Conservation (phyloP, 2,888 invertebrate species). For the Lasioglossum marginatum region DNA sequence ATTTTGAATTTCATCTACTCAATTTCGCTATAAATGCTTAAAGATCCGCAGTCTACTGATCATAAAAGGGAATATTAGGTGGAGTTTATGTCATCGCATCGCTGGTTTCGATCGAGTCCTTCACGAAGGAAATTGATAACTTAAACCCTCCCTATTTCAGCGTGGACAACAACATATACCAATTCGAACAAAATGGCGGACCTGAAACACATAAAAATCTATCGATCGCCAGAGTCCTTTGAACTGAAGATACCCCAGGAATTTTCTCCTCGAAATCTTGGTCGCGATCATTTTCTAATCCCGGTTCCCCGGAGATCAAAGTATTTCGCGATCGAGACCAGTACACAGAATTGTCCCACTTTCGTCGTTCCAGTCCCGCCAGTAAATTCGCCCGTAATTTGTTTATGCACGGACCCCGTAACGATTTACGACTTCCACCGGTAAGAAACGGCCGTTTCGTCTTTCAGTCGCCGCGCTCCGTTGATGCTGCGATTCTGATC, state of each 20-base stretch:
- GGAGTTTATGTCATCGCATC: neutral
- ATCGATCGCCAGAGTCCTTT: neutral
- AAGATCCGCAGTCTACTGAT: neutral
- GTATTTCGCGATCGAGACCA: conserved; percentile 21
- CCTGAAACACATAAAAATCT: neutral
- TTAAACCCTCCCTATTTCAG: neutral
- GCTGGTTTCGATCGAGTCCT: neutral
- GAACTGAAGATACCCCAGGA: neutral
- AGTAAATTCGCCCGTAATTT: conserved; percentile 56
- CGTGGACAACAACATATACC: neutral
- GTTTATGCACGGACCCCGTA: conserved; percentile 44
- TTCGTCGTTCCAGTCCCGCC: conserved; percentile 27
- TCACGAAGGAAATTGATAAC: neutral
- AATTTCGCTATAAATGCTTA: too few species aligned
- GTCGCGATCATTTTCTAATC: conserved; percentile 12
- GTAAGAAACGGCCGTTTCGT: conserved; percentile 39
- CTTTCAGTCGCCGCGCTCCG: conserved; percentile 5
- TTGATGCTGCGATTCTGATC: conserved; percentile 52
- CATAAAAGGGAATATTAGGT: neutral
- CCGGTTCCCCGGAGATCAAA: conserved; percentile 22
- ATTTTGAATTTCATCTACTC: too few species aligned
- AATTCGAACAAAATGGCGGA: neutral
- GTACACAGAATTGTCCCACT: conserved; percentile 25
- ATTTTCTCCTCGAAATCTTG: neutral
- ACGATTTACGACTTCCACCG: conserved; percentile 49